Evolutionary conservation across 2,113 vertebrate genomes (phyloP), one percentile per base, ranked within the genome.

Genomic region (Seriola quinqueradiata): DNA sequence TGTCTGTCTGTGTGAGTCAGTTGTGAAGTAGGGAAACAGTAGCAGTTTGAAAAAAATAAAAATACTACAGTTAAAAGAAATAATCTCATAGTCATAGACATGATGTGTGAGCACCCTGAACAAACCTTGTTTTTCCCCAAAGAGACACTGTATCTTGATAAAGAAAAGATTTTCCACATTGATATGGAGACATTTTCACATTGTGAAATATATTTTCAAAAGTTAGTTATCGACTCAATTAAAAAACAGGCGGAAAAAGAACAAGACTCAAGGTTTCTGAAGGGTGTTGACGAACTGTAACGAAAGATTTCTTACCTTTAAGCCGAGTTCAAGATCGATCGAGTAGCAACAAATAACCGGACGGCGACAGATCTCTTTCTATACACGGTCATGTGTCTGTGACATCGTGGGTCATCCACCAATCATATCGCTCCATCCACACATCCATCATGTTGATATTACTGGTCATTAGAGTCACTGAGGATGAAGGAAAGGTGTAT

Each of bases 11-110:
- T 94, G 90, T 78, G 81, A 77, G 79, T 90, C 90, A 12, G 66
- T 91, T 40, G 83, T 91, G 83, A 85, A 72, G 86, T 93, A 90
- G 92, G 85, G 46, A 89, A 89, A 91, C 59, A 32, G 87, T 93
- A 93, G 91, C 80, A 90, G 61, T 74, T 77, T 63, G 32, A 69
- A 54, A 54, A 54, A 54, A 54, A 54, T 3, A 54, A 55, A 77
- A 59, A 77, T 67, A 70, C 12, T 4, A 72, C 70, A 48, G 19
- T 50, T 57, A 87, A 83, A 81, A 82, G n/a, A 85, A 83, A 65
- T 3, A 59, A 57, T 63, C 77, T 79, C 68, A 63, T 28, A 28
- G 28, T 59, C 65, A 7, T 19, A 55, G 64, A 87, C 75, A 38
- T 10, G 21, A 72, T 12, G 59, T 9, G 42, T 84, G 67, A 55